Evolutionary conservation across 2,888 invertebrate genomes (phyloP), one percentile per base, ranked within the genome.

Genomic region (Trissolcus japonicus): DNA sequence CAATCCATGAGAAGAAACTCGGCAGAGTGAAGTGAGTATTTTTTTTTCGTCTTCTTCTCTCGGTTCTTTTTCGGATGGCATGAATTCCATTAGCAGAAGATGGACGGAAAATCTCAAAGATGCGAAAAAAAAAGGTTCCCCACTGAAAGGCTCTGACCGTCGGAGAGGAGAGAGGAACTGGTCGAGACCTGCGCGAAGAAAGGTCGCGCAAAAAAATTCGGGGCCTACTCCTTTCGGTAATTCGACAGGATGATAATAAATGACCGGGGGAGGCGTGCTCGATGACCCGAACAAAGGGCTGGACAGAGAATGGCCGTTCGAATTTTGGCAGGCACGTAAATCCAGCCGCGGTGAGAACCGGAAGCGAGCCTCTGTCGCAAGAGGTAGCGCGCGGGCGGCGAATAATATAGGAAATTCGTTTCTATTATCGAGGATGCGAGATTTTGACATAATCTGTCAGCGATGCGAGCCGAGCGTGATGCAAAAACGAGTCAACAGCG

Each of bases 321-420:
- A 11, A 61, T 53, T 56, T 77, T 21, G 74, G 59, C 68, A 29
- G 46, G 57, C 60, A 60, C 67, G 69, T 62, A 67, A 76, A 72
- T 72, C 60, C 46, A 17, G 56, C 66, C 61, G 55, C 66, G 66
- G 55, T 61, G 71, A 76, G 69, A 71, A 76, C 60, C 77, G 77
- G 77, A 78, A 78, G 66, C 51, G 25, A 35, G 40, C 16, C 50
- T 40, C 6, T 19, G 16, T 65, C 55, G 41, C 51, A 29, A 56
- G 29, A 17, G 60, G 53, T 40, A 54, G 41, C 54, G 43, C 80
- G 43, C 80, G 80, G 81, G n/a, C n/a, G n/a, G n/a, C 79, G 81
- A 83, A 84, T 83, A 82, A 82, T 81, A 80, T 82, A 80, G 86
- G 83, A 86, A 86, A 85, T 86, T 86, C 84, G 83, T 83, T 86